Evolutionary conservation across 2,797 vertebrate species (phyloP), one percentile per base, ranked within the genome.

Genomic region (Enteromius mattozi): DNA sequence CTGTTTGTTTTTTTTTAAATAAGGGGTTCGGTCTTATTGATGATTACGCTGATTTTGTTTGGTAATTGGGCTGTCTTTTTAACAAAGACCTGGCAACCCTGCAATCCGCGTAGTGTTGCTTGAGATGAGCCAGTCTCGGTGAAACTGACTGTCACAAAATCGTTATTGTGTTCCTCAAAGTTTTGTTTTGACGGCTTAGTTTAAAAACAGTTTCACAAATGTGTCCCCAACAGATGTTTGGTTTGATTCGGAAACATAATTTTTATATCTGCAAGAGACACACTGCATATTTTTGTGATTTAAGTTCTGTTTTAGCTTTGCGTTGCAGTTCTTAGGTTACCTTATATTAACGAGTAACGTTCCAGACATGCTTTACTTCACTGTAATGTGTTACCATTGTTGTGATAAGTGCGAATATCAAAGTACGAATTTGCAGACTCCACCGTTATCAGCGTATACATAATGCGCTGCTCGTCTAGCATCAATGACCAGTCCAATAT

Each of bases 61-160:
- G 35, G 35, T 13, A 35, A 40, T n/a, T 69, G 54, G 6, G 24
- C 8, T 5, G 54, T 27, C 35, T 69, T 42, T 77, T 6, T 17
- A 24, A 3, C n/a, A 61, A 61, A 61, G 14, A 78, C 37, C n/a
- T 61, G 75, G 75, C 75, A 78, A 78, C 75, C 75, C n/a, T 42
- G 75, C 12, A 42, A 77, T 27, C 51, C 16, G 72, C 30, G 2
- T 47, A 71, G 70, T 59, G 54, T 78, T 61, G 54, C 35, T 42
- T 61, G 35, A 61, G 35, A 61, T 27, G 54, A 75, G 30, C 30
- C 72, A 21, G 51, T 51, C 27, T 74, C 45, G 17, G 27, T 77
- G 74, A 59, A 77, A 77, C 54, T 59, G 21, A 6, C 75, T 61
- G 75, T 78, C 54, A 77, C 33, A 24, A 59, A 77, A 59, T 14